phyloP scores from a whole-genome alignment of 2,113 vertebrate genomes.

The Pachyramphus minor region DNA sequence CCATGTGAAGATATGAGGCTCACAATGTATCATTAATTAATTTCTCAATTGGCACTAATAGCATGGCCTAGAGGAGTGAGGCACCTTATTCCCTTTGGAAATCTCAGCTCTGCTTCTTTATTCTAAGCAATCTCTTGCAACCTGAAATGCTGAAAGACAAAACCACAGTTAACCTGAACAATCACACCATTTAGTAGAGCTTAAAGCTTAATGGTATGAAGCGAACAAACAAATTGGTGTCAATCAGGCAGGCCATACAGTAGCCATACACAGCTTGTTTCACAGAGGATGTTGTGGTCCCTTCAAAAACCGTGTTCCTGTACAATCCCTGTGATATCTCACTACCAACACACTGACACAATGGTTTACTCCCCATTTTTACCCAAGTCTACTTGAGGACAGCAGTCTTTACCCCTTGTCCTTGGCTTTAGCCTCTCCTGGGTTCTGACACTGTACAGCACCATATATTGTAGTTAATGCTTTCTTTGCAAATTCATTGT shows the following conservation, averaged over 20 bases:
- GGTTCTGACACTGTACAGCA: background rate
- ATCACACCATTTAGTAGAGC: background rate
- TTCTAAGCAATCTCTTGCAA: background rate
- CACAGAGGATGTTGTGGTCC: background rate
- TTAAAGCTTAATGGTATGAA: background rate
- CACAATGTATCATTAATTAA: background rate
- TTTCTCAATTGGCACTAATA: background rate
- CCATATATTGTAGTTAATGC: fast-evolving
- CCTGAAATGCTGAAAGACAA: background rate
- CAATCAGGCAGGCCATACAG: background rate
- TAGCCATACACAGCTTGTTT: background rate
- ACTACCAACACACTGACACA: fast-evolving
- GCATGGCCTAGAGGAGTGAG: background rate
- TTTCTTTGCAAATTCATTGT: background rate
- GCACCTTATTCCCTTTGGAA: constrained; percentile 1
- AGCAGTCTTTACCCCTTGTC: background rate
- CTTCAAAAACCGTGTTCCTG: background rate
- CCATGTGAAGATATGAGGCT: background rate
- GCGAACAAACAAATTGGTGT: background rate
- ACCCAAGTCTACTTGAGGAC: background rate
- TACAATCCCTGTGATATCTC: background rate
- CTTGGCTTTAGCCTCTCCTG: background rate
- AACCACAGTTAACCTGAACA: background rate
- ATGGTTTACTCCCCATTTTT: background rate
- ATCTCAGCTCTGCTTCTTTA: background rate